Percentiles rank a stretch among this genome's conserved stretches.
phyloP scores from a whole-genome alignment of 53 echinoderm and acorn worm genomes.

The Holothuria leucospilota region DNA sequence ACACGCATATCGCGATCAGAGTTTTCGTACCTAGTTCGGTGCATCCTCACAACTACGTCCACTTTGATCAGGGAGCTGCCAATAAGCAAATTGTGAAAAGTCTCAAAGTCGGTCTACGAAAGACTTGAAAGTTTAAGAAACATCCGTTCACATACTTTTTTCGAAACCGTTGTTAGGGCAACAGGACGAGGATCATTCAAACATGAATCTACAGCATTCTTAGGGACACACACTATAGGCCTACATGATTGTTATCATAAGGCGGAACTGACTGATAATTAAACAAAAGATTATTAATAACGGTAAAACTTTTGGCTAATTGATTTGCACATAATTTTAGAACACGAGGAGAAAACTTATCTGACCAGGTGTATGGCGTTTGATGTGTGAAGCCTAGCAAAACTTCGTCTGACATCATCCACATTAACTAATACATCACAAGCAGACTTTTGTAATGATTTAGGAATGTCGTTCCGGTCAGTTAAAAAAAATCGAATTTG shows the following conservation, averaged over 20 bases:
- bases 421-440: not conserved
- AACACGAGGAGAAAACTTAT: not conserved
- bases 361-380: conserved; percentile 23
- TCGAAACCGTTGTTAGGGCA: conserved; percentile 15
- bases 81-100: conserved; percentile 17
- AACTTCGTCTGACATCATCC: not conserved
- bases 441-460: too few species aligned
- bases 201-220: conserved; percentile 1
- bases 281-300: conserved; percentile 7
- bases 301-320: not conserved
- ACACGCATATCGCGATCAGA: not conserved
- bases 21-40: not conserved
- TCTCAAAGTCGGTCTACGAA: not conserved
- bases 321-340: conserved; percentile 21
- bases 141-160: conserved; percentile 6
- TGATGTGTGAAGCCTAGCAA: not conserved
- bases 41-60: conserved; percentile 29
- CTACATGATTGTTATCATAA: too few species aligned
- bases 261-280: not conserved
- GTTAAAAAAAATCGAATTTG: too few species aligned
- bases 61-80: too few species aligned
- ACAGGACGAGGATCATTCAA: conserved; percentile 43
- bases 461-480: too few species aligned
- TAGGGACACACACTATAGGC: conserved; percentile 16
- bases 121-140: not conserved